Evolutionary conservation across 2,888 invertebrate genomes (phyloP), one percentile per base, ranked within the genome.

Genomic region (Idaea straminata): DNA sequence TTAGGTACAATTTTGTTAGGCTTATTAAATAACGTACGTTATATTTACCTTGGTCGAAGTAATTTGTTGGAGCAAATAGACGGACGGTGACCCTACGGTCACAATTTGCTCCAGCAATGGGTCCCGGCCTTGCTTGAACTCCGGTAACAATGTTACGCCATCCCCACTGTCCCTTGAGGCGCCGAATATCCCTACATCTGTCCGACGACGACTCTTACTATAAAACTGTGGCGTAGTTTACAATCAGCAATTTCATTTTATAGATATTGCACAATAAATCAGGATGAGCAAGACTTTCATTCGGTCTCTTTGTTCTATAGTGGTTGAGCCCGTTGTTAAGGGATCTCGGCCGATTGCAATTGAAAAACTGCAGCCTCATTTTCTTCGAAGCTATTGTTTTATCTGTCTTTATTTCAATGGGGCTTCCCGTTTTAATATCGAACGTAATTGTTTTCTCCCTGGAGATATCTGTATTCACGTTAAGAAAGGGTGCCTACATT

Each of bases 141-240:
- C 85, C 79, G 82, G 83, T 91, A 91, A 91, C 89, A 82, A 83
- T 84, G 89, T 91, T 91, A 91, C 81, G 79, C 80, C 79, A 82
- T 81, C 87, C 89, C 87, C 84, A 78, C 74, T 78, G 80, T 88
- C 88, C 90, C 91, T 77, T 75, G 87, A 84, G 90, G 89, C 86
- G 71, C 76, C 71, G 80, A 83, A 84, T 83, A 86, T 83, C 85
- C 83, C 84, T 85, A 86, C 91, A 91, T 91, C 89, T 90, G 91
- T 87, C 83, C 83, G 79, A 78, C 83, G 79, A 78, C 77, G 79
- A 85, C 78, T 83, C 83, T 77, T 81, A 82, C 83, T 87, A 86
- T 87, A 88, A 87, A 87, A 85, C 79, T 83, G 79, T 84, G 80
- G 79, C 80, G 77, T 83, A 84, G 83, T 87, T 85, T 84, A 84